A percentile compares a stretch with the other conserved stretches of the same genome.
Evolutionary conservation across 2,888 invertebrate species (phyloP).

Genomic region (Pantelozetes paolii): DNA sequence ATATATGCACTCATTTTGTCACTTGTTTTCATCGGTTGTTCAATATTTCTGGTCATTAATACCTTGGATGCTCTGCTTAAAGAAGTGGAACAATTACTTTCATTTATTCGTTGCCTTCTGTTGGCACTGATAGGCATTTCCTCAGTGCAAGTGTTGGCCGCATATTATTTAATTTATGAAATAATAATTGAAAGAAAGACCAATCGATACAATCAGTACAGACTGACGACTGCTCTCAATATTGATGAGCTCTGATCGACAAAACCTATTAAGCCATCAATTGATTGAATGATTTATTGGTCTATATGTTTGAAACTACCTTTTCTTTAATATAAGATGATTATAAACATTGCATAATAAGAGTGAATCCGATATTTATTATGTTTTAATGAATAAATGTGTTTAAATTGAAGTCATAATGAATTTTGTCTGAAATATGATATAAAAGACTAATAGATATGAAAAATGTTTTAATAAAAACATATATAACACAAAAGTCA

Average conservation of each 20-base stretch:
- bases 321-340: too few species aligned
- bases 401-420: background rate
- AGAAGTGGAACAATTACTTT: background rate
- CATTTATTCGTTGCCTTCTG: constrained; percentile 14
- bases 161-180: constrained; percentile 27
- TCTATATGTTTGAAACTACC: too few species aligned
- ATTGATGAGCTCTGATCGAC: constrained; percentile 17
- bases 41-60: constrained; percentile 4
- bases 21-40: background rate
- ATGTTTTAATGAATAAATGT: background rate
- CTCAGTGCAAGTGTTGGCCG: constrained; percentile 20
- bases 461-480: too few species aligned
- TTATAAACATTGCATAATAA: too few species aligned
- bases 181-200: constrained; percentile 27
- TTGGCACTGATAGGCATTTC: constrained; percentile 10
- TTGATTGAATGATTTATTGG: background rate
- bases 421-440: too few species aligned
- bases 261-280: background rate
- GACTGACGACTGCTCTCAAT: constrained; percentile 27
- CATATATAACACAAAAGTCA: background rate
- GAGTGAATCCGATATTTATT: too few species aligned
- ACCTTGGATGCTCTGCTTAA: background rate
- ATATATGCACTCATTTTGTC: background rate
- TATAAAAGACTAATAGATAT: too few species aligned
- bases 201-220: constrained; percentile 30